phyloP scores from a whole-genome alignment of 1,140 invertebrate genomes.

The Drosophila serrata region DNA sequence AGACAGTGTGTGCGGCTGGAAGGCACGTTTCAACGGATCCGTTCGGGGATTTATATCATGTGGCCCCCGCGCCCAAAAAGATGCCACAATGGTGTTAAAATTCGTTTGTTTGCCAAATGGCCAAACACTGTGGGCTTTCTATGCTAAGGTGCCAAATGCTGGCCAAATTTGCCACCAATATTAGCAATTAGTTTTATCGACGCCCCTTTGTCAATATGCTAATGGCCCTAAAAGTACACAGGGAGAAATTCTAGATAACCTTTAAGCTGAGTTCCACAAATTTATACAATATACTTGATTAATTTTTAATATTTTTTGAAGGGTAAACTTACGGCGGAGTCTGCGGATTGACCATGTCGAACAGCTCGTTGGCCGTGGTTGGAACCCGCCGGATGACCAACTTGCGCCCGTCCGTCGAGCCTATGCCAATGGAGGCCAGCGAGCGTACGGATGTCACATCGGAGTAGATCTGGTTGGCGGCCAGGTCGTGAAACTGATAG shows the following conservation, averaged over 20 bases:
- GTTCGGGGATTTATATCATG: conserved; percentile 38
- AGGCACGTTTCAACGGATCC: conserved; percentile 25
- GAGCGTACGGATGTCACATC: conserved; percentile 90
- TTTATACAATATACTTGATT: neutral
- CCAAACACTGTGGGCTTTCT: conserved; percentile 50
- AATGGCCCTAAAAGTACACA: conserved; percentile 54
- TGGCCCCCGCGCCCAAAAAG: conserved; percentile 49
- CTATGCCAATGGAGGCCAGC: conserved; percentile 93
- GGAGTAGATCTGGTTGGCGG: conserved; percentile 85
- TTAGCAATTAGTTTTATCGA: conserved; percentile 56
- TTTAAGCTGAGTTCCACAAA: neutral
- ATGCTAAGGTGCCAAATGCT: conserved; percentile 63
- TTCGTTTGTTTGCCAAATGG: conserved; percentile 49
- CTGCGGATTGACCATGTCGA: conserved; percentile 92
- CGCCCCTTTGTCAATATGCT: conserved; percentile 48
- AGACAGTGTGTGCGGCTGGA: conserved; percentile 30
- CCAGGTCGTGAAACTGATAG: conserved; percentile 85
- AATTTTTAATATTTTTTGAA: neutral
- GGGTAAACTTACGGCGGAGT: conserved; percentile 91
- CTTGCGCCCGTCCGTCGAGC: conserved; percentile 93
- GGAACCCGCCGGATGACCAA: conserved; percentile 93
- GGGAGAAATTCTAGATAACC: neutral
- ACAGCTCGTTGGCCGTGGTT: conserved; percentile 92
- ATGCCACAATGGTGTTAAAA: conserved; percentile 71
- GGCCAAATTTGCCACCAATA: conserved; percentile 68